Base-by-base conservation (phyloP, 2,888 invertebrate genomes). In the Thymelicus acteon region DNA sequence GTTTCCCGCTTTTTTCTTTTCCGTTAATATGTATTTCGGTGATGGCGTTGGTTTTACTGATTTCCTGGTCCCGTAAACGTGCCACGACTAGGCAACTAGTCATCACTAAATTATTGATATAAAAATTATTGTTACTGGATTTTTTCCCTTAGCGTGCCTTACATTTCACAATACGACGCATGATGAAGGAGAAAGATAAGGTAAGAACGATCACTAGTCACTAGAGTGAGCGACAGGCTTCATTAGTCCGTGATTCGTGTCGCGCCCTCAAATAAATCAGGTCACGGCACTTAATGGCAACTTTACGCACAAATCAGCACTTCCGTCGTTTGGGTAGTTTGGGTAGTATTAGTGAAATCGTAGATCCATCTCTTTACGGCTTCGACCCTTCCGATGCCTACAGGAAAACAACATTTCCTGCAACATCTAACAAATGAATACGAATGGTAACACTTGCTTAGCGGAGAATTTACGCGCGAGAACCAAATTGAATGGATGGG, bases 211-310 rank as follows among this genome's bases (percentile, higher is more conserved):
- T 52, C 52, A 19, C 7, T 12, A 57, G 71, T 72, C 64, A 65
- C 73, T 72, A 31, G 44, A 64, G 79, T 79, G 79, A 82, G 73
- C 67, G 74, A 82, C 80, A 77, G 76, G 75, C 74, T 73, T 74
- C 79, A 82, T 82, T 83, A 78, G 67, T 72, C 49, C 73, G 72
- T 74, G 73, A 79, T 75, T 67, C 71, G 58, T 69, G 67, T 70
- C 67, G 67, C 67, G 67, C 72, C 73, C 73, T 72, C 73, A 71
- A 76, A 81, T 82, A 78, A 82, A 80, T 84, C 79, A 80, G 78
- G 66, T 74, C 79, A 75, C 74, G 72, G 47, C 72, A 69, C 65
- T 67, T 75, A 77, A 80, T 82, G 74, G 72, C 75, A 75, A 76
- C 77, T 79, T 75, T 77, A 75, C 78, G 79, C 76, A 75, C 76